Percentiles rank a stretch among this genome's conserved stretches.
These are phyloP conservation scores for Cynoglossus semilaevis DNA, from an alignment of 2,113 vertebrate species.

Conservation along the genomic window DNA sequence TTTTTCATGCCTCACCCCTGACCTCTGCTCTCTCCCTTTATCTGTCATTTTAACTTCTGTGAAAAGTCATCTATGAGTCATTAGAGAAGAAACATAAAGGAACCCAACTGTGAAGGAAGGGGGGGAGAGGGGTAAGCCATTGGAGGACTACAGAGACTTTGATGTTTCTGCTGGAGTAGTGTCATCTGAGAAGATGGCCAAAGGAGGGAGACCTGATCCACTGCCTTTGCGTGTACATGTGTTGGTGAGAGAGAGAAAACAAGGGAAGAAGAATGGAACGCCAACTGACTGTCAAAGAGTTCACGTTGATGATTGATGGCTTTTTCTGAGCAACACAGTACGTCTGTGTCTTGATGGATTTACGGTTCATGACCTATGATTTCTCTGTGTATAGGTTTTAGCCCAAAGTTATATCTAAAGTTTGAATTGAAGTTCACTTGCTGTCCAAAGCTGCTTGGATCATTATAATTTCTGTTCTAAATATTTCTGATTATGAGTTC, in stretches of 20 bases:
- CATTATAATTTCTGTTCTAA: no score
- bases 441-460: no score
- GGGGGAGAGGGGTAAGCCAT: not conserved
- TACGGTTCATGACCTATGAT: no score
- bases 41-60: slow-evolving; percentile 51
- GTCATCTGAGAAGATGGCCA: slow-evolving; percentile 32
- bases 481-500: no score
- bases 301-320: slow-evolving; percentile 11
- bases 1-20: no score
- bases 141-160: slow-evolving; percentile 17
- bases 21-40: no score
- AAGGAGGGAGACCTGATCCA: slow-evolving; percentile 47
- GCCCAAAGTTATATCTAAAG: no score
- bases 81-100: not conserved
- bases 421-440: no score
- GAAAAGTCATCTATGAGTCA: slow-evolving; percentile 26
- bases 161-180: slow-evolving; percentile 34
- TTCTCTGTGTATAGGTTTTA: no score
- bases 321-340: slow-evolving; percentile 7
- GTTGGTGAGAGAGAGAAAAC: slow-evolving; percentile 11
- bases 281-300: slow-evolving; percentile 12
- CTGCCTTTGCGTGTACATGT: slow-evolving; percentile 15
- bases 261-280: slow-evolving; percentile 7
- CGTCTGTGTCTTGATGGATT: slow-evolving; percentile 6
- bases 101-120: slow-evolving; percentile 8